phyloP scores from a whole-genome alignment of 2,113 vertebrate genomes.

The Zosterops japonicus region DNA sequence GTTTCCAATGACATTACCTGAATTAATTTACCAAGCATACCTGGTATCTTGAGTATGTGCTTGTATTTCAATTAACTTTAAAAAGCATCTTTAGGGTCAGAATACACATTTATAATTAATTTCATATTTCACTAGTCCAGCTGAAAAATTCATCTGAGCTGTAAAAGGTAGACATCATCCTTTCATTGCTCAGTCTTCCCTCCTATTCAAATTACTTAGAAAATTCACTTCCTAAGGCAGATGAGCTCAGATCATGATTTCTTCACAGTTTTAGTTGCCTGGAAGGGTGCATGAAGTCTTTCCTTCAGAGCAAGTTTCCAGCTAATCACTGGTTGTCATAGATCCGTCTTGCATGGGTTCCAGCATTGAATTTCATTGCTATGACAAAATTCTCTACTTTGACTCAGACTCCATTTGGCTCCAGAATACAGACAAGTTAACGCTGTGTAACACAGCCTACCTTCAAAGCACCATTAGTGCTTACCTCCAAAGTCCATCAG shows the following conservation, averaged over 20 bases:
- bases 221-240: not conserved
- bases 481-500: not conserved
- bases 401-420: not conserved
- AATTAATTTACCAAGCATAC: not conserved
- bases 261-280: not conserved
- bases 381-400: not conserved
- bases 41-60: not conserved
- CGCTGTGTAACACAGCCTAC: not conserved
- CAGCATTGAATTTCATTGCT: not conserved
- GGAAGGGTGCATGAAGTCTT: not conserved
- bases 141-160: not conserved
- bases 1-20: not conserved
- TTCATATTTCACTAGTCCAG: not conserved
- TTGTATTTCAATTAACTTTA: not conserved
- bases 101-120: not conserved
- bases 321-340: not conserved
- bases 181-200: not conserved
- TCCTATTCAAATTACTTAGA: not conserved
- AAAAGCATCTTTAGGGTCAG: not conserved
- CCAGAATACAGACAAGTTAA: not conserved
- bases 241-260: not conserved
- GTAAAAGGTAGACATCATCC: not conserved
- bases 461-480: not conserved
- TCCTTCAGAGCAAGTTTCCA: not conserved
- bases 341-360: not conserved